A percentile compares a stretch with the other conserved stretches of the same genome.
These are phyloP conservation scores for Rhamphomyia laevipes DNA, from an alignment of 2,888 invertebrate species.

Conservation along the genomic window DNA sequence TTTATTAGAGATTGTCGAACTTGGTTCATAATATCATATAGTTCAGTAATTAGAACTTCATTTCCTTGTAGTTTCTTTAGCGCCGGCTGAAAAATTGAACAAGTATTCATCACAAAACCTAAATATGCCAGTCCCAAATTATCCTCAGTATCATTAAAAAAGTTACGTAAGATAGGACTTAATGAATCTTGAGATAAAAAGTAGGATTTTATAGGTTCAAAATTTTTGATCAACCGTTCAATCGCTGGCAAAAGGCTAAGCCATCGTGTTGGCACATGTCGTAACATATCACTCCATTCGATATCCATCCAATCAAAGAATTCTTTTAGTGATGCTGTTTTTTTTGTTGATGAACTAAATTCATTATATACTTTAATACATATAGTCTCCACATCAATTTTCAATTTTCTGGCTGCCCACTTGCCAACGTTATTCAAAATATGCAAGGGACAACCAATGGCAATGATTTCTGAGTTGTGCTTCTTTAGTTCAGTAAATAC, in stretches of 20 bases:
- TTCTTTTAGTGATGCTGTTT: neutral
- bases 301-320: conserved; percentile 5
- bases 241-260: conserved; percentile 3
- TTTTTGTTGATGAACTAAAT: neutral
- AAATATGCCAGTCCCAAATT: neutral
- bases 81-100: neutral
- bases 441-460: neutral
- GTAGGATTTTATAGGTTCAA: neutral
- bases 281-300: neutral
- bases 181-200: conserved; percentile 1
- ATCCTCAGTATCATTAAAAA: neutral
- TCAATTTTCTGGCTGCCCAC: neutral
- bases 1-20: neutral
- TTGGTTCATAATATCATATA: neutral
- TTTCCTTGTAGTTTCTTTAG: neutral
- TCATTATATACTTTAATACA: neutral
- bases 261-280: neutral
- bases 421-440: neutral
- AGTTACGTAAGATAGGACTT: neutral
- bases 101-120: conserved; percentile 1
- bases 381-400: neutral
- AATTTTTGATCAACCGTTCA: neutral
- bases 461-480: neutral
- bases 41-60: neutral
- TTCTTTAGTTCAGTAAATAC: conserved; percentile 1